Base-by-base conservation (phyloP, 2,113 vertebrate species). In the Petromus typicus region DNA sequence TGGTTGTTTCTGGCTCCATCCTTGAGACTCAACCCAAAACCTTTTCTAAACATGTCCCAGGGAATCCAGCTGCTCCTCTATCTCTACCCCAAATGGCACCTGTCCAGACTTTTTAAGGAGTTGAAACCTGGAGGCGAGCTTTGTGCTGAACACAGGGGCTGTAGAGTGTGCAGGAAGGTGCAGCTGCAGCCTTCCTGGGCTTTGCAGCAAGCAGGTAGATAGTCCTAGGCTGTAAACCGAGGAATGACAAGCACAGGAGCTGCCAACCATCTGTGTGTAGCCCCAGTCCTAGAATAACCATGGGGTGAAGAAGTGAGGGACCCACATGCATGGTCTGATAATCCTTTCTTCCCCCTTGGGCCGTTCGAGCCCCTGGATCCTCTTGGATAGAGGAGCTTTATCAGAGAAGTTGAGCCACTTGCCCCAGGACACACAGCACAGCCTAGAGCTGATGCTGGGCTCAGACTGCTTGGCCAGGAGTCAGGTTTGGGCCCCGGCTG, bases 251-350 rank as follows among this genome's bases (percentile, higher is more conserved):
- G 43, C 30, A 17, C 48, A 16, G 59, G 2, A 7, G 1, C 13
- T 54, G 1, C 11, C 64, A 13, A 76, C 22, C 3, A 43, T 7
- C 16, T 2, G 17, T 2, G 0, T 2, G 0, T 22, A 14, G 34
- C 32, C 8, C 73, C 63, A 71, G 3, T 7, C 78, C 45, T 8
- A 25, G 51, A 32, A 16, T 11, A 45, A 71, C 32, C 23, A 1
- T 0, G 5, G 2, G 17, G 51, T 30, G 11, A 80, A 32, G 30
- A 32, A 14, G 4, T 0, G 4, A 89, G 51, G 0, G 2, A 63
- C 2, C 13, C 67, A 40, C 25, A 48, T 0, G 32, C 57, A 34
- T 2, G 54, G 22, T n/a, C 51, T 56, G 2, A 64, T 2, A 43
- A 1, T 23, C 51, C 37, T 69, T 73, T 71, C n/a, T 61, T 80